Evolutionary conservation across 1,140 invertebrate genomes (phyloP).

Genomic region (Bombus waltoni): DNA sequence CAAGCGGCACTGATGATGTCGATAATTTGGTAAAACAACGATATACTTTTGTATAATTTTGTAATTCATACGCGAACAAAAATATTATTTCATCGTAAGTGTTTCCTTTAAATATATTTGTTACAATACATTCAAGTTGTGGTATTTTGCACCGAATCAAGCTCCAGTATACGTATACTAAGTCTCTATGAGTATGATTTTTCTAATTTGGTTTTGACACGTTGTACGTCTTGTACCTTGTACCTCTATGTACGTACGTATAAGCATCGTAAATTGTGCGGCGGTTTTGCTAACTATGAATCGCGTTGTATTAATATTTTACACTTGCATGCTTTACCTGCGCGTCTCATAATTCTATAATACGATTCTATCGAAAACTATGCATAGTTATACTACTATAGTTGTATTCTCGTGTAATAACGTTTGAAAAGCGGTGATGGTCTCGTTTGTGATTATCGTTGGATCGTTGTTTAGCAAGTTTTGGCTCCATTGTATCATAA

Average conservation of each 20-base stretch:
- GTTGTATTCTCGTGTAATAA: background rate
- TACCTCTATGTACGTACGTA: too few relatives aligned
- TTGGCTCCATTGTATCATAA: constrained; percentile 52
- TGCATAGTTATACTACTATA: background rate
- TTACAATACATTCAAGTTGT: background rate
- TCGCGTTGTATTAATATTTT: background rate
- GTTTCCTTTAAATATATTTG: background rate
- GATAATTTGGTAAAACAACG: too few relatives aligned
- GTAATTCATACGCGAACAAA: background rate
- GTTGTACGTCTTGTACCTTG: too few relatives aligned
- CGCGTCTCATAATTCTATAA: background rate
- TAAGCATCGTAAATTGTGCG: too few relatives aligned
- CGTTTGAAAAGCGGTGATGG: background rate
- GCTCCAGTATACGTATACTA: too few relatives aligned
- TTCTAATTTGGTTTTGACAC: too few relatives aligned
- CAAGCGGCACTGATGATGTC: too few relatives aligned
- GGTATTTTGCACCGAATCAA: background rate
- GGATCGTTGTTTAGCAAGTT: background rate
- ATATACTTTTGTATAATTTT: too few relatives aligned
- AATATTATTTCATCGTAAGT: background rate
- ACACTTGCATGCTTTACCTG: background rate
- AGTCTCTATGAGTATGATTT: too few relatives aligned
- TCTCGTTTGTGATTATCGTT: too few relatives aligned
- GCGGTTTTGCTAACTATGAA: background rate
- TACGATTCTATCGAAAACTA: background rate